Conservation (phyloP, 1,140 invertebrate genomes). For the Lepidurus arcticus region DNA sequence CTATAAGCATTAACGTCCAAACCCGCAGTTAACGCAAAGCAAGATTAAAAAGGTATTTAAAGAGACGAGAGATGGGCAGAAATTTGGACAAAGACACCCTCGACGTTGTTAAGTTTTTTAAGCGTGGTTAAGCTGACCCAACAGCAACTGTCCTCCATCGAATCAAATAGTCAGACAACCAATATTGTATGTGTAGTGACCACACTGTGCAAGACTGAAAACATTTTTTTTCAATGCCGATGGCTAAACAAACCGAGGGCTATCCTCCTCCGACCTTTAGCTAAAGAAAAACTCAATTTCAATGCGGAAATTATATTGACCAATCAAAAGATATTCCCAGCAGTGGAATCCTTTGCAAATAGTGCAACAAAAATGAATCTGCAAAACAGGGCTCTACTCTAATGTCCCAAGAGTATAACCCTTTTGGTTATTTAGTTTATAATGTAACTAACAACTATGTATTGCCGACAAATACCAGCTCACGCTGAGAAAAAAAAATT, state of each 20-base stretch:
- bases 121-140: too few relatives aligned
- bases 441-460: background rate
- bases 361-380: background rate
- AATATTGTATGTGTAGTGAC: background rate
- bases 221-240: background rate
- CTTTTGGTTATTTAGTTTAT: background rate
- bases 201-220: background rate
- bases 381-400: background rate
- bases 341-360: background rate
- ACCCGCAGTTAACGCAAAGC: background rate
- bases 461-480: too few relatives aligned
- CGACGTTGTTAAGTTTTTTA: background rate
- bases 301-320: background rate
- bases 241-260: background rate
- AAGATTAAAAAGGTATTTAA: background rate
- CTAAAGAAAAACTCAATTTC: background rate
- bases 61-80: background rate
- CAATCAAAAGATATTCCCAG: background rate
- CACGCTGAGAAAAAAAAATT: too few relatives aligned
- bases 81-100: background rate
- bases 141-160: background rate
- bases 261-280: background rate
- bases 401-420: background rate
- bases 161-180: background rate
- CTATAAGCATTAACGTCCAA: background rate